Evolutionary conservation across 2,888 invertebrate species (phyloP).

Genomic region (Lycaena phlaeas): DNA sequence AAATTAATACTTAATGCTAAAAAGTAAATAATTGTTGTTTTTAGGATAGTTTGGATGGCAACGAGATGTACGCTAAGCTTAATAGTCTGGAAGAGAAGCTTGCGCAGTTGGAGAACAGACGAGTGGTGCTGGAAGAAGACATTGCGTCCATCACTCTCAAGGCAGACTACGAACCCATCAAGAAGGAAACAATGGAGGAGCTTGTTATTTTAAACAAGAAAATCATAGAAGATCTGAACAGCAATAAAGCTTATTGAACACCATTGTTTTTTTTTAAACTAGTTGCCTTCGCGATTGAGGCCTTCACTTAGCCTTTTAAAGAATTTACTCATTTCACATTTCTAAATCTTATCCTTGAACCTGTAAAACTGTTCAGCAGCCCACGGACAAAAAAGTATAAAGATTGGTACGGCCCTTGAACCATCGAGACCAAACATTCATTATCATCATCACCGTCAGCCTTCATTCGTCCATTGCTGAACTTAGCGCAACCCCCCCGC

Average conservation of each 20-base stretch:
- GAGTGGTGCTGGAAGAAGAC: conserved; percentile 78
- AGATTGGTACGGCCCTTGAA: too few relatives aligned
- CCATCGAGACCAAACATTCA: too few relatives aligned
- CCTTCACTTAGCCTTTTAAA: too few relatives aligned
- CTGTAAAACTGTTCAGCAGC: too few relatives aligned
- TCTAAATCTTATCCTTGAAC: too few relatives aligned
- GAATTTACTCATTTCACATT: too few relatives aligned
- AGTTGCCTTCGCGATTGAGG: too few relatives aligned
- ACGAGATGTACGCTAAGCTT: conserved; percentile 81
- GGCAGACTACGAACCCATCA: conserved; percentile 77
- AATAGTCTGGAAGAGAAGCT: conserved; percentile 79
- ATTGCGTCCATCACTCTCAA: conserved; percentile 78
- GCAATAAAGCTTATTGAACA: conserved; percentile 41
- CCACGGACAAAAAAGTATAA: too few relatives aligned
- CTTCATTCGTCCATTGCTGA: too few relatives aligned
- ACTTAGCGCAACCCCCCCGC: too few relatives aligned
- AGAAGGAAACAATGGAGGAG: conserved; percentile 71
- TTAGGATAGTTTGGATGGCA: conserved; percentile 76
- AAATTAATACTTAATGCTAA: neutral
- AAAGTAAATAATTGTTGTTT: conserved; percentile 15
- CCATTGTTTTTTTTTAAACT: too few relatives aligned
- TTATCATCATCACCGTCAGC: too few relatives aligned
- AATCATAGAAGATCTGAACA: conserved; percentile 60
- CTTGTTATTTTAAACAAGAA: conserved; percentile 71
- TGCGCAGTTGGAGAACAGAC: conserved; percentile 78